Conservation (phyloP, 2,888 invertebrate genomes). For the Schizaphis graminum region DNA sequence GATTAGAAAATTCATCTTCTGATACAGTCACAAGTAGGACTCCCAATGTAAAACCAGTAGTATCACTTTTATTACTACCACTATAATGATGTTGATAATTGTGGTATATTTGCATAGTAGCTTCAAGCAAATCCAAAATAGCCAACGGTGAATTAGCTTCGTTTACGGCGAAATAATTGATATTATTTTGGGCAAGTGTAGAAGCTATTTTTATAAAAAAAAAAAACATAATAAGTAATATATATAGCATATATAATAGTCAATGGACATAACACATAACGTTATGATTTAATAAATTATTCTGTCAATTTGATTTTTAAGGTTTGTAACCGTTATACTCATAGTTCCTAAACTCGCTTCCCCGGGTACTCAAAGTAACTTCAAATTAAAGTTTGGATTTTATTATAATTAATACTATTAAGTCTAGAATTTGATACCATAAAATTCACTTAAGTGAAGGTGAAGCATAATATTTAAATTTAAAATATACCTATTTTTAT, state of each 20-base stretch:
- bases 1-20: conserved; percentile 69
- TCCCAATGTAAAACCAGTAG: conserved; percentile 37
- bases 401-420: background rate
- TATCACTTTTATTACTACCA: conserved; percentile 11
- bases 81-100: conserved; percentile 16
- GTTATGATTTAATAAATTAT: background rate
- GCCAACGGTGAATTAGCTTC: conserved; percentile 43
- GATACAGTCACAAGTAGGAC: conserved; percentile 32
- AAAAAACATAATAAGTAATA: background rate
- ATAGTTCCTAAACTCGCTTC: background rate
- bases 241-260: background rate
- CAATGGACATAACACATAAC: background rate
- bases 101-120: conserved; percentile 55
- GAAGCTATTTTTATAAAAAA: conserved; percentile 27
- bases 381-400: background rate
- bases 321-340: background rate
- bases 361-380: background rate
- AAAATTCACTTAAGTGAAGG: background rate
- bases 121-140: conserved; percentile 57
- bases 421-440: background rate
- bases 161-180: conserved; percentile 45
- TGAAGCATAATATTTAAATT: background rate
- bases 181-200: conserved; percentile 38
- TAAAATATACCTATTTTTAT: background rate
- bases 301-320: background rate